phyloP scores from a whole-genome alignment of 2,113 vertebrate species.

The Mastomys coucha region DNA sequence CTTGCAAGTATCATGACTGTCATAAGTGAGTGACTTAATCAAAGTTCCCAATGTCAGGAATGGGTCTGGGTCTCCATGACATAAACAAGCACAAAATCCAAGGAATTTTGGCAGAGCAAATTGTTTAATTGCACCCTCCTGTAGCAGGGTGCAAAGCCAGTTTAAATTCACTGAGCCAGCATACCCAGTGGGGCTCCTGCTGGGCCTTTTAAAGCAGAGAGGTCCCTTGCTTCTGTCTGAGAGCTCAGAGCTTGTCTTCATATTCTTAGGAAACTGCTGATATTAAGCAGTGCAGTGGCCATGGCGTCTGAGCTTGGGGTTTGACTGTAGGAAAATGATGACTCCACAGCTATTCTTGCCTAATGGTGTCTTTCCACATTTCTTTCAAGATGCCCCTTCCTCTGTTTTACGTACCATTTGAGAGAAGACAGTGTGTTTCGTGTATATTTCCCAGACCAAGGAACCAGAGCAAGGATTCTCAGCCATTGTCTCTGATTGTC shows the following conservation, averaged over 20 bases:
- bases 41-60: no score
- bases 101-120: background rate
- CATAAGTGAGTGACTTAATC: background rate
- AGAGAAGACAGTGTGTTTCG: background rate
- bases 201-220: background rate
- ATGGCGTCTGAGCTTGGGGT: rapidly evolving
- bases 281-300: background rate
- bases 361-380: background rate
- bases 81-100: background rate
- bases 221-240: background rate
- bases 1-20: background rate
- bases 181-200: background rate
- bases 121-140: background rate
- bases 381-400: background rate
- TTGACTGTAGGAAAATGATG: background rate
- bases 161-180: background rate
- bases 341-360: background rate
- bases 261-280: background rate
- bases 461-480: background rate
- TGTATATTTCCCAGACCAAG: background rate
- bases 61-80: background rate
- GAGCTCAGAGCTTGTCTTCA: background rate
- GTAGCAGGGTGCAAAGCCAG: background rate
- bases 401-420: background rate
- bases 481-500: background rate